Conservation (phyloP, 2,113 vertebrate species). For the Anolis carolinensis region DNA sequence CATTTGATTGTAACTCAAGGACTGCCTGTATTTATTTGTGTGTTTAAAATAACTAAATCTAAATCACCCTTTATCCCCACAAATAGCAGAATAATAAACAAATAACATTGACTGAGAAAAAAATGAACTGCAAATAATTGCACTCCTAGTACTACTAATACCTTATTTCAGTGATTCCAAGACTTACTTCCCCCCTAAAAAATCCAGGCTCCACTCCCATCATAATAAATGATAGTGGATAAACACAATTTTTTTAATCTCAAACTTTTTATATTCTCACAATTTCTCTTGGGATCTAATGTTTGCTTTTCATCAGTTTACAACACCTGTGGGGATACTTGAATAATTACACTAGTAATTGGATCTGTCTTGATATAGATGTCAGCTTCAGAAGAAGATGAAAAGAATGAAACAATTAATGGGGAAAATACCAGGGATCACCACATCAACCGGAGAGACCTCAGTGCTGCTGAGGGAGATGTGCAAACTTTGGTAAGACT, state of each 20-base stretch:
- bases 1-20: no score
- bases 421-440: conserved; percentile 74
- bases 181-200: no score
- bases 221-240: neutral
- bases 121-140: no score
- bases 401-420: conserved; percentile 76
- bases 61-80: neutral
- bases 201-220: neutral
- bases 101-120: neutral
- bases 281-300: neutral
- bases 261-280: neutral
- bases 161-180: no score
- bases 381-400: conserved; percentile 66
- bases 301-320: neutral
- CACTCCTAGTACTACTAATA: no score
- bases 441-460: conserved; percentile 80
- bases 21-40: neutral
- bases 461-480: conserved; percentile 69
- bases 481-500: conserved; percentile 84
- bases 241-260: neutral
- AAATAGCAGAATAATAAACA: neutral
- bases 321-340: neutral
- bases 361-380: conserved; percentile 57
- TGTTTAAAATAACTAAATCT: neutral
- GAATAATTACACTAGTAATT: neutral